Evolutionary conservation across 2,888 invertebrate genomes (phyloP).

Genomic region (Stenurella melanura): DNA sequence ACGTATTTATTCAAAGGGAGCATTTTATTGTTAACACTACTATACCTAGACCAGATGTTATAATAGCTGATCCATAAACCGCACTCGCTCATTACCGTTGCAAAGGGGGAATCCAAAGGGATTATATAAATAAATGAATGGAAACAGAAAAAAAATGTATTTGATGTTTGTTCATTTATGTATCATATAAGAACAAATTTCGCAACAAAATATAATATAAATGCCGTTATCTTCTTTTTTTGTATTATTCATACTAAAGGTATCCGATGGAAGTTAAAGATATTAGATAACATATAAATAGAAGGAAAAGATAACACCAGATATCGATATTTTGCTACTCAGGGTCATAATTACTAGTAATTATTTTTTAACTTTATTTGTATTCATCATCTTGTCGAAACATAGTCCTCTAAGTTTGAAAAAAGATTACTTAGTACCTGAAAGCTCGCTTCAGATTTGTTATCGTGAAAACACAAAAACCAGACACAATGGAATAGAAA

Average conservation of each 20-base stretch:
- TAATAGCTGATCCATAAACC: constrained; percentile 25
- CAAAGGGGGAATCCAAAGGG: background rate
- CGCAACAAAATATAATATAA: background rate
- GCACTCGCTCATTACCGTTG: constrained; percentile 14
- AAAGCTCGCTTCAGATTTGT: no score
- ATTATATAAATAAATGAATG: background rate
- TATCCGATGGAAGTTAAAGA: background rate
- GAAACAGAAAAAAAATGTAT: no score
- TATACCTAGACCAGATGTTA: constrained; percentile 35
- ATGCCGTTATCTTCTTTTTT: background rate
- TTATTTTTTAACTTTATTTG: background rate
- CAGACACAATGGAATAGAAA: no score
- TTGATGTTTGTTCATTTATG: no score
- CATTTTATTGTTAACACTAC: constrained; percentile 27
- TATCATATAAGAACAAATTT: background rate
- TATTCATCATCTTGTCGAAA: no score
- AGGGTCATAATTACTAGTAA: background rate
- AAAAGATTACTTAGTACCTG: no score
- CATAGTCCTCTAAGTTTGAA: no score
- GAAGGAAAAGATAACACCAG: background rate
- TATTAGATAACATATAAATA: constrained; percentile 20
- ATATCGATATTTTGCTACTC: background rate
- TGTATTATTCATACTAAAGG: background rate
- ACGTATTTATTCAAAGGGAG: constrained; percentile 24
- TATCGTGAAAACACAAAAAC: no score